Conservation (phyloP, 1,140 invertebrate genomes). For the Penaeus japonicus region DNA sequence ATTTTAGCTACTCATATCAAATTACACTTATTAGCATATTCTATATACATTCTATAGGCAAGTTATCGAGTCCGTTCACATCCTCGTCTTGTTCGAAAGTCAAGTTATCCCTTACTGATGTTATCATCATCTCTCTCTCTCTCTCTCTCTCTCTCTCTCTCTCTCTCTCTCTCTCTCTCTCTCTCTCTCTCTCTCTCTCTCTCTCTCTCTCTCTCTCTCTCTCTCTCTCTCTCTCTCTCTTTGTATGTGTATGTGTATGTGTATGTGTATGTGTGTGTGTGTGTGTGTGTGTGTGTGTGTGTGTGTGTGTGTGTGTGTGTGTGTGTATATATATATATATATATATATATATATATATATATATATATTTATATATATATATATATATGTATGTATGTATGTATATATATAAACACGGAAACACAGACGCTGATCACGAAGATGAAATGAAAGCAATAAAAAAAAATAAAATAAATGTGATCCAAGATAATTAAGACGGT, state of each 20-base stretch:
- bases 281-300: too few relatives aligned
- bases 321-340: neutral
- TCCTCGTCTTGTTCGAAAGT: neutral
- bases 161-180: too few relatives aligned
- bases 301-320: too few relatives aligned
- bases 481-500: too few relatives aligned
- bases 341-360: too few relatives aligned
- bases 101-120: neutral
- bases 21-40: too few relatives aligned
- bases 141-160: neutral
- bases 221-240: neutral
- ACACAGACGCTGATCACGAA: too few relatives aligned
- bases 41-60: too few relatives aligned
- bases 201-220: slow-evolving; percentile 6
- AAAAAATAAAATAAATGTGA: too few relatives aligned
- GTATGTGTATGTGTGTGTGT: too few relatives aligned
- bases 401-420: neutral
- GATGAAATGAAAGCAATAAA: too few relatives aligned
- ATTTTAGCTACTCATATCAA: neutral
- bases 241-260: too few relatives aligned
- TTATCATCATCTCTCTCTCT: neutral
- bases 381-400: neutral
- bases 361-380: slow-evolving; percentile 6
- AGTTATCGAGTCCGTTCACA: neutral
- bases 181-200: neutral